phyloP scores from a whole-genome alignment of 2,888 invertebrate species.

The Miltochrista miniata region DNA sequence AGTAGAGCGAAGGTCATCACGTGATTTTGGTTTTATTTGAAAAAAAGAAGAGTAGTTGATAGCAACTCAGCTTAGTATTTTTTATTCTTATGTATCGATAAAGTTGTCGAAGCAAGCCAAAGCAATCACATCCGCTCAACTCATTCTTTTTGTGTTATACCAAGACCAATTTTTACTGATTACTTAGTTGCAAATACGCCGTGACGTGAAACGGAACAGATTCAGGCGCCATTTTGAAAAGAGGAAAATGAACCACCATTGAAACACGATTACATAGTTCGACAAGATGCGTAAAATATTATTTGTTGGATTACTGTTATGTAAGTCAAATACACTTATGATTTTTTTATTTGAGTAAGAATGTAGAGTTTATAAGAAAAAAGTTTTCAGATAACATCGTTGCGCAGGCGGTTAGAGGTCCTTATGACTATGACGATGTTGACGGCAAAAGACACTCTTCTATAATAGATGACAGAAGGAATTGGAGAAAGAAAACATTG shows the following conservation, averaged over 20 bases:
- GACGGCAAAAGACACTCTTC: conserved; percentile 59
- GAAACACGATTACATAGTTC: conserved; percentile 29
- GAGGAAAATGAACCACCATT: conserved; percentile 21
- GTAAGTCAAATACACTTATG: conserved; percentile 52
- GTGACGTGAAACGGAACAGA: conserved; percentile 49
- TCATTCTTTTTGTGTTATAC: conserved; percentile 47
- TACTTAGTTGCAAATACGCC: conserved; percentile 45
- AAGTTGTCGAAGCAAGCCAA: conserved; percentile 45
- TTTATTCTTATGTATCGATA: conserved; percentile 40
- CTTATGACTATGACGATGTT: conserved; percentile 68
- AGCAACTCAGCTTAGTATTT: conserved; percentile 29
- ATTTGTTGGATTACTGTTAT: conserved; percentile 66
- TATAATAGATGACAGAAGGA: conserved; percentile 62
- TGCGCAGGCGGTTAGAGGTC: conserved; percentile 50
- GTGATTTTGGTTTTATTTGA: neutral
- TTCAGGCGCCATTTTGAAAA: conserved; percentile 39
- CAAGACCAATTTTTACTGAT: conserved; percentile 44
- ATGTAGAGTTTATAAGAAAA: conserved; percentile 13
- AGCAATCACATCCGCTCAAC: conserved; percentile 52
- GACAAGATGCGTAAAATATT: conserved; percentile 64
- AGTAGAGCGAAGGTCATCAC: too few species aligned
- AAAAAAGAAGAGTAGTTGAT: conserved; percentile 17
- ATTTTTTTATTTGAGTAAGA: neutral
- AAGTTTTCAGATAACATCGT: conserved; percentile 67
- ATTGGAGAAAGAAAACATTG: conserved; percentile 68